Evolutionary conservation across 1,140 invertebrate species (phyloP).

Genomic region (Hypsibius dujardini): DNA sequence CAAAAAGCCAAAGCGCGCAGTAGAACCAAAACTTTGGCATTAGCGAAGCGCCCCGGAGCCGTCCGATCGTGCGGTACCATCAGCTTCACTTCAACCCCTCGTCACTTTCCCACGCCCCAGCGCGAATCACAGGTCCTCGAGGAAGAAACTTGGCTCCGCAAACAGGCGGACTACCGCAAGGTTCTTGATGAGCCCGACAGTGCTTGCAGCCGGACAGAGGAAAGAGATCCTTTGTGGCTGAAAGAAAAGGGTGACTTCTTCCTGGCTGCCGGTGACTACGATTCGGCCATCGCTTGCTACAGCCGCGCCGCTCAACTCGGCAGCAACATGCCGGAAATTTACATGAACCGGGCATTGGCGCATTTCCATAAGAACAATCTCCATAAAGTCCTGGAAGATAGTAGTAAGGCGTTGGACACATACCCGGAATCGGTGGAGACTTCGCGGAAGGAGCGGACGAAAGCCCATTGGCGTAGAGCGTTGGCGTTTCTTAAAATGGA

Average conservation of each 20-base stretch:
- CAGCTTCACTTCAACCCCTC: background rate
- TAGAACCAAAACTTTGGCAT: background rate
- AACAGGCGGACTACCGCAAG: background rate
- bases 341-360: background rate
- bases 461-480: background rate
- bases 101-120: background rate
- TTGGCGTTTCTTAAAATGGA: background rate
- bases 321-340: background rate
- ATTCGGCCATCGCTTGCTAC: background rate
- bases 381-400: constrained; percentile 17
- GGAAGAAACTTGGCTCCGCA: constrained; percentile 1
- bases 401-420: background rate
- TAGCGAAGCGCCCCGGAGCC: background rate
- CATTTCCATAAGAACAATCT: background rate
- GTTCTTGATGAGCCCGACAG: background rate
- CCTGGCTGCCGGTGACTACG: background rate
- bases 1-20: background rate
- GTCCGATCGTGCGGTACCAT: background rate
- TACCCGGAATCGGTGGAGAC: background rate
- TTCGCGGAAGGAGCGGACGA: background rate
- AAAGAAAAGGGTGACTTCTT: background rate
- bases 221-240: background rate
- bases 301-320: background rate
- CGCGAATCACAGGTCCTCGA: background rate
- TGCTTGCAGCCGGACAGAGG: background rate